Evolutionary conservation across 2,113 vertebrate species (phyloP).

Genomic region (Dipodomys ordii): DNA sequence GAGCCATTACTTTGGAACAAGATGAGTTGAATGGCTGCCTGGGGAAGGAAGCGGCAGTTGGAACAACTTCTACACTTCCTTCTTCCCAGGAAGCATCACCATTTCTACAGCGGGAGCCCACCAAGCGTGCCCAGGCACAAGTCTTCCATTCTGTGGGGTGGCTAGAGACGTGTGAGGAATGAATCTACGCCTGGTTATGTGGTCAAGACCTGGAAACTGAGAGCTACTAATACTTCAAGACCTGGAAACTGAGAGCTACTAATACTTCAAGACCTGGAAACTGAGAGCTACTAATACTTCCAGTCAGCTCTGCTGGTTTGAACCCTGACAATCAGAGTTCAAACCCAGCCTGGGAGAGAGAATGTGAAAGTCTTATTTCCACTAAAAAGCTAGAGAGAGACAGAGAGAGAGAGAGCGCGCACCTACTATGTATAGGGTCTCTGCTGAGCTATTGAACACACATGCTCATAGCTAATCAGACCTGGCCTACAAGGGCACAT

Average conservation of each 20-base stretch:
- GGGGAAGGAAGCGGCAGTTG: not conserved
- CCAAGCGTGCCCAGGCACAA: fast-evolving
- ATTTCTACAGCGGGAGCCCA: not conserved
- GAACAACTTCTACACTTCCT: too few species aligned
- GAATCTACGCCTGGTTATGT: fast-evolving
- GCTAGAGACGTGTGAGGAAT: not conserved
- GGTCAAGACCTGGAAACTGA: not conserved
- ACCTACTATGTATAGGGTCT: fast-evolving
- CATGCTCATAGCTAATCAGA: too few species aligned
- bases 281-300: not conserved
- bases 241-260: too few species aligned
- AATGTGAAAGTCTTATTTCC: too few species aligned
- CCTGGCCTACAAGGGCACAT: not conserved
- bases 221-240: not conserved
- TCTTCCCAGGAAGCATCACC: not conserved
- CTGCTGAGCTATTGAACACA: fast-evolving
- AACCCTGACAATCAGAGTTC: too few species aligned
- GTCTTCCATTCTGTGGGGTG: not conserved
- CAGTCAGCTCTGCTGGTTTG: too few species aligned
- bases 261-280: too few species aligned
- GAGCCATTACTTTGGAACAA: not conserved
- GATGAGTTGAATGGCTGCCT: not conserved
- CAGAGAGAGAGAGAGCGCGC: not conserved
- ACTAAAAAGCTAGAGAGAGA: too few species aligned
- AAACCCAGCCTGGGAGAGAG: too few species aligned